Conservation (phyloP, 2,113 vertebrate genomes). For the Tachycineta bicolor region DNA sequence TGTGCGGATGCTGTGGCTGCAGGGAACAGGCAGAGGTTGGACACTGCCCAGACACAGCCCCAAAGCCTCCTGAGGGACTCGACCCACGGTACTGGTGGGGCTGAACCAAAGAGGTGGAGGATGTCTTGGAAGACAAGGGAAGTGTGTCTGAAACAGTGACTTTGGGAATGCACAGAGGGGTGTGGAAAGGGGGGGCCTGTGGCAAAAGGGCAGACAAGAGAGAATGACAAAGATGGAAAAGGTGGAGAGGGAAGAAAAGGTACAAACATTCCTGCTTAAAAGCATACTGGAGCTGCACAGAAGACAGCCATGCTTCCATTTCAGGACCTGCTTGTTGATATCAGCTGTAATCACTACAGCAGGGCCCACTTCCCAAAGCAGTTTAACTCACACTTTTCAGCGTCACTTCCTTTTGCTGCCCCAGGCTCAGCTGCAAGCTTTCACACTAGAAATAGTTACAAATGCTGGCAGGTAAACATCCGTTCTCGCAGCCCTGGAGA, state of each 20-base stretch:
- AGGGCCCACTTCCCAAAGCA: not conserved
- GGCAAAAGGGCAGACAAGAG: not conserved
- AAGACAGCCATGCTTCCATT: not conserved
- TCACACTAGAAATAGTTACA: not conserved
- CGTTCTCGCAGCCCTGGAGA: not conserved
- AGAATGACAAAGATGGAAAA: not conserved
- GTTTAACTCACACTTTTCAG: not conserved
- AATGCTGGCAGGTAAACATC: not conserved
- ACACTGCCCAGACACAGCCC: not conserved
- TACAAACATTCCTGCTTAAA: not conserved
- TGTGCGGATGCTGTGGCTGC: not conserved
- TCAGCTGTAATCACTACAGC: not conserved
- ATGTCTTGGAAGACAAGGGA: not conserved
- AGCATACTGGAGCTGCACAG: not conserved
- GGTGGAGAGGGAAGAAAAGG: not conserved
- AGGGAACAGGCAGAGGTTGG: not conserved
- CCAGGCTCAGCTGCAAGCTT: not conserved
- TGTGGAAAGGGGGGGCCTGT: not conserved
- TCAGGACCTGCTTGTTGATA: not conserved
- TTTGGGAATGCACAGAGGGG: accelerated
- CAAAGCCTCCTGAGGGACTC: not conserved
- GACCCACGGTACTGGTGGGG: not conserved
- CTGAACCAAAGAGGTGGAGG: not conserved
- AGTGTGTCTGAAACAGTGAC: not conserved
- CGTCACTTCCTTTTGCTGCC: not conserved